These are phyloP conservation scores for Microctonus aethiopoides DNA, from an alignment of 2,888 invertebrate genomes.

Conservation along the genomic window DNA sequence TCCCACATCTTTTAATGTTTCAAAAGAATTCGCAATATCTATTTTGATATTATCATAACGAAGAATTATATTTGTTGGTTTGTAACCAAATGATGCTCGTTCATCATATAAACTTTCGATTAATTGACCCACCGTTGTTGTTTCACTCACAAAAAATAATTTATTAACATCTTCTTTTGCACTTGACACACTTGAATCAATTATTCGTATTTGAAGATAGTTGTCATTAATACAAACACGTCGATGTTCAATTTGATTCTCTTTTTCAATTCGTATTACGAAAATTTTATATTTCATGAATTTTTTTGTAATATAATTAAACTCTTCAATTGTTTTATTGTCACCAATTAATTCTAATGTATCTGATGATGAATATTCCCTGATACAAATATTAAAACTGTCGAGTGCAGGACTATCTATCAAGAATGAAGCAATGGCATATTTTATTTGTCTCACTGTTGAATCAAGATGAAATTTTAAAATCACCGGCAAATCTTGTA, in stretches of 20 bases:
- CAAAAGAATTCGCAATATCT: neutral
- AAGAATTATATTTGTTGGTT: neutral
- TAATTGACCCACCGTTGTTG: neutral
- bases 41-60: neutral
- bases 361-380: neutral
- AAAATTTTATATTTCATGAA: neutral
- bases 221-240: neutral
- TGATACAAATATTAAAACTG: neutral
- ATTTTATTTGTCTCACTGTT: neutral
- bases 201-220: neutral
- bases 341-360: neutral
- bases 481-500: neutral
- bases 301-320: neutral
- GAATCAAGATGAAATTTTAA: neutral
- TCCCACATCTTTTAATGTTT: neutral
- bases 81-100: neutral
- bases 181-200: neutral
- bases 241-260: neutral
- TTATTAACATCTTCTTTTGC: neutral
- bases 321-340: neutral
- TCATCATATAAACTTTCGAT: neutral
- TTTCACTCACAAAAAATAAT: neutral
- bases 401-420: neutral
- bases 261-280: neutral
- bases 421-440: neutral